Evolutionary conservation across 2,888 invertebrate species (phyloP), one percentile per base, ranked within the genome.

Genomic region (Aphidoletes aphidimyza): DNA sequence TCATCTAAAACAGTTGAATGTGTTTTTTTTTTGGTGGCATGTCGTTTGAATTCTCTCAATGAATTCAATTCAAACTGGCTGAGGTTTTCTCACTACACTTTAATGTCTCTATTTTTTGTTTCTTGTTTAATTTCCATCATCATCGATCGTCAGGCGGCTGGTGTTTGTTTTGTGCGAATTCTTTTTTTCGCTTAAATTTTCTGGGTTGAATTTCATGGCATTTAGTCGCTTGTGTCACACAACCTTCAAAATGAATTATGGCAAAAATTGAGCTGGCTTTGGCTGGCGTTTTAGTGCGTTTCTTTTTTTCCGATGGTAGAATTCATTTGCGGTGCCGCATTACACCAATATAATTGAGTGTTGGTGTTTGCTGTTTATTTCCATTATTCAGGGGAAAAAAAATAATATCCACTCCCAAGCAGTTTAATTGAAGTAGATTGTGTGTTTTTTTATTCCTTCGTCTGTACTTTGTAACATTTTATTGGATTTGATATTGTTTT

Each of bases 231-330:
- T 69, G 69, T 69, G 69, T 69, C 69, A 69, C 69, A 69, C 69
- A 69, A 69, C 69, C 69, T 69, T 69, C 69, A 69, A 69, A 69
- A 69, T 69, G 69, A 69, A 30, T 69, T 69, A 69, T 69, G 34
- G 69, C 69, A 69, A 69, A 69, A 69, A n/a, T n/a, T n/a, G n/a
- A n/a, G n/a, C n/a, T 54, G 6, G 22, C 22, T 26, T 69, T 69
- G 69, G 69, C 69, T 69, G n/a, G 30, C 69, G 69, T 30, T 69
- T 69, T 69, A 30, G 34, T 5, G 26, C 17, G 30, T 69, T 26
- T 30, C 30, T 69, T 54, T 69, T 69, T 69, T n/a, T n/a, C n/a
- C n/a, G 69, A 69, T 69, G 69, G 69, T 14, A 54, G 2, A 54
- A 30, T 69, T 69, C 69, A 69, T 26, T 54, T 54, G 26, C 26